Evolutionary conservation across 2,888 invertebrate species (phyloP), one percentile per base, ranked within the genome.

Genomic region (Leucozona laternaria): DNA sequence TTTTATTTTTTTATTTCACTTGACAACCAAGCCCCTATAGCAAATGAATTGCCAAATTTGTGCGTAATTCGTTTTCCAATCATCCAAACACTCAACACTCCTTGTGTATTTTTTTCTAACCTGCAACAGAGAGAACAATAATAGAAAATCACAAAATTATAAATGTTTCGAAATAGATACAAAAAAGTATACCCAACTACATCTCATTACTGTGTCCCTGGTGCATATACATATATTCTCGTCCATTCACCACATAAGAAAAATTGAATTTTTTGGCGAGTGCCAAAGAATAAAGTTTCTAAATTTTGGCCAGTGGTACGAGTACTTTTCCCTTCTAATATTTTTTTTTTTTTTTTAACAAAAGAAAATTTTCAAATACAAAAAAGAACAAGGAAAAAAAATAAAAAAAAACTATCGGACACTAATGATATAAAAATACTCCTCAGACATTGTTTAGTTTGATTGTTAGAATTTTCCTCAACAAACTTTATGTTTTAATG

Each of bases 331-430:
- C 60, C 37, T 60, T 58, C 13, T 37, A 22, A 40, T 34, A 20
- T 55, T 53, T 55, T 71, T 60, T 58, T 72, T 37, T 20, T 31
- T 25, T 62, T 40, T 17, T 58, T 31, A 68, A 62, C n/a, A 72
- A 60, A 79, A 72, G 50, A 68, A 79, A 72, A 87, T 73, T 88
- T 53, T 57, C 7, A 53, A 57, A 70, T 55, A 71, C 62, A 45
- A 85, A 78, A 89, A 79, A 78, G 43, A 31, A 62, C 79, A 76
- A 86, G 64, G 79, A 75, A 80, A 72, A 86, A 40, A 45, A 62
- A 28, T 28, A 87, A 76, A 83, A 80, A 20, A 66, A 48, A 88
- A 76, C 77, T 71, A 72, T 50, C 64, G 60, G 78, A 82, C 81
- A 78, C 64, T 78, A 78, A 72, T 79, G 66, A 83, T 79, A 79